Percentiles rank a stretch among this genome's conserved stretches.
phyloP scores from a whole-genome alignment of 2,113 vertebrate genomes.

The Thamnaconus septentrionalis region DNA sequence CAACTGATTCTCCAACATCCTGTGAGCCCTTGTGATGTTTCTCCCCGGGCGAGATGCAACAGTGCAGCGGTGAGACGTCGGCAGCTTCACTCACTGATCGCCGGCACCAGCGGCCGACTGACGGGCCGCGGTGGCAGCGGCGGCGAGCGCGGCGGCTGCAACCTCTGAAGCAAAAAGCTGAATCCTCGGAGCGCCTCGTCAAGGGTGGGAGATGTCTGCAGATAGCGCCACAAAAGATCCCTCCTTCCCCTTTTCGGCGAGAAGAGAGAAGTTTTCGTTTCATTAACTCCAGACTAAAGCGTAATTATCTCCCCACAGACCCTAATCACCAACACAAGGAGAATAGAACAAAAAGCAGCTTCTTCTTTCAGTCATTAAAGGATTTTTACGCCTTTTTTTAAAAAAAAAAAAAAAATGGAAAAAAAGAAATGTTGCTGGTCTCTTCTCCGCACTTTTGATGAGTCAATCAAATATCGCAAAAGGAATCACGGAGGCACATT shows the following conservation, averaged over 20 bases:
- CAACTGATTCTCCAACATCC: slow-evolving; percentile 17
- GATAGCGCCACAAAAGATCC: slow-evolving; percentile 75
- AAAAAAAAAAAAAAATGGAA: too few relatives aligned
- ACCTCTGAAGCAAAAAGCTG: slow-evolving; percentile 65
- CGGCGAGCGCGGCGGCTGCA: slow-evolving; percentile 25
- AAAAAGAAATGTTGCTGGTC: slow-evolving; percentile 42
- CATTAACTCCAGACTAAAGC: slow-evolving; percentile 80
- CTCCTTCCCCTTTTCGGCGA: slow-evolving; percentile 64
- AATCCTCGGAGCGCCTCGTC: slow-evolving; percentile 68
- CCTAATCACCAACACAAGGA: slow-evolving; percentile 74
- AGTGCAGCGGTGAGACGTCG: slow-evolving; percentile 21
- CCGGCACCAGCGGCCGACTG: slow-evolving; percentile 63
- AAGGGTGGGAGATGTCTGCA: slow-evolving; percentile 71
- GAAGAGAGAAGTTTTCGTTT: slow-evolving; percentile 76
- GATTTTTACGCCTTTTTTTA: slow-evolving; percentile 39
- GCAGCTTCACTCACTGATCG: slow-evolving; percentile 52
- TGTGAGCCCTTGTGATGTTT: slow-evolving; percentile 50
- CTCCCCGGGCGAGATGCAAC: slow-evolving; percentile 18
- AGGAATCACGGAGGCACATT: slow-evolving; percentile 40
- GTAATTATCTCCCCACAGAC: slow-evolving; percentile 80
- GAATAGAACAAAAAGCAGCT: slow-evolving; percentile 72
- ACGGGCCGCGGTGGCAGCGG: slow-evolving; percentile 55
- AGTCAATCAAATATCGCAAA: slow-evolving; percentile 64
- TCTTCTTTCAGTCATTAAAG: slow-evolving; percentile 72
- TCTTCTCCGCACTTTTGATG: slow-evolving; percentile 52